Evolutionary conservation across 2,113 vertebrate species (phyloP).

Genomic region (Hemibagrus wyckioides): DNA sequence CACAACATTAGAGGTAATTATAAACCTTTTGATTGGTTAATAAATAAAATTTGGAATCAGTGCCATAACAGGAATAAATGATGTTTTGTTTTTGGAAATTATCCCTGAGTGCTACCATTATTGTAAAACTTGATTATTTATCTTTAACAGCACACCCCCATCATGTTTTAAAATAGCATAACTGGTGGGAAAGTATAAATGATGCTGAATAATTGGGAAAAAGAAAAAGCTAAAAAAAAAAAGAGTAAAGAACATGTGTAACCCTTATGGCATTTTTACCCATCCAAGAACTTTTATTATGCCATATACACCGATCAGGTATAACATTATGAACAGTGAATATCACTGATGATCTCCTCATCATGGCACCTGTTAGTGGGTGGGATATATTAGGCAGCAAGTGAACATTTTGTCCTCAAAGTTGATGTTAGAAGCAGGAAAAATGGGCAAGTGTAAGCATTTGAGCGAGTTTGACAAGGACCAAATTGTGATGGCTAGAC

Average conservation of each 20-base stretch:
- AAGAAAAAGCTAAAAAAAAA: not conserved
- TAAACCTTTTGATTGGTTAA: not conserved
- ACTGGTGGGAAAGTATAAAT: not conserved
- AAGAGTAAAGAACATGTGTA: not conserved
- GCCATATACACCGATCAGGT: too few relatives aligned
- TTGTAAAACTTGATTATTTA: not conserved
- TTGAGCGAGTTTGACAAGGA: too few relatives aligned
- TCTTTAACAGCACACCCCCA: not conserved
- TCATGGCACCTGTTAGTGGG: too few relatives aligned
- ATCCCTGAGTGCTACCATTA: not conserved
- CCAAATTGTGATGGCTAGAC: too few relatives aligned
- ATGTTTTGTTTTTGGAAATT: not conserved
- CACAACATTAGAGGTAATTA: not conserved
- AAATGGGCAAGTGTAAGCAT: too few relatives aligned
- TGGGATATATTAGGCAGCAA: too few relatives aligned
- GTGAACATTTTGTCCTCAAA: too few relatives aligned
- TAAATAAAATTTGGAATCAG: not conserved
- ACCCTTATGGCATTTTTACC: not conserved
- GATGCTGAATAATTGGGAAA: not conserved
- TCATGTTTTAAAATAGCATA: not conserved
- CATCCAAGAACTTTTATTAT: not conserved
- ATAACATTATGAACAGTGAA: too few relatives aligned
- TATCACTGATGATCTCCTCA: too few relatives aligned
- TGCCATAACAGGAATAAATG: not conserved
- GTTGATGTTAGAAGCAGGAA: too few relatives aligned